These are phyloP conservation scores for Tortrix viridana DNA, from an alignment of 2,888 invertebrate species.

Conservation along the genomic window DNA sequence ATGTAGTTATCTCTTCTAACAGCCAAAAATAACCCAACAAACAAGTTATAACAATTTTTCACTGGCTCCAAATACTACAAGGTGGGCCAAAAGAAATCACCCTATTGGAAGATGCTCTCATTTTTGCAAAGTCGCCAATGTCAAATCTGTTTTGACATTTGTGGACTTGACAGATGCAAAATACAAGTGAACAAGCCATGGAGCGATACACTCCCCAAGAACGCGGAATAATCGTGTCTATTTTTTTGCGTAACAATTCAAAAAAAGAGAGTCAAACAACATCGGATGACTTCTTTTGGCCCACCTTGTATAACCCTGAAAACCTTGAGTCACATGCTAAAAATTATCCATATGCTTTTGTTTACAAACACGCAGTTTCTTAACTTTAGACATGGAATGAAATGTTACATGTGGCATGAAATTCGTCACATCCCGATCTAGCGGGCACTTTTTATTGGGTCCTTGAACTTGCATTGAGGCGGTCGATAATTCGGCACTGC, in stretches of 20 bases:
- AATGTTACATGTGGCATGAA: conserved; percentile 49
- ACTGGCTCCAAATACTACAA: conserved; percentile 24
- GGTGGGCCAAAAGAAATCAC: too few relatives aligned
- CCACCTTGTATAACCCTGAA: conserved; percentile 30
- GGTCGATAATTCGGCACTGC: conserved; percentile 76
- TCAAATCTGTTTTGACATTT: too few relatives aligned
- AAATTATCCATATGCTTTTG: conserved; percentile 39
- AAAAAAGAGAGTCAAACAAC: too few relatives aligned
- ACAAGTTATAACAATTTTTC: conserved; percentile 8
- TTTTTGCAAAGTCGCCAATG: too few relatives aligned
- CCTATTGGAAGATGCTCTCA: too few relatives aligned
- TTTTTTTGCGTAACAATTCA: too few relatives aligned
- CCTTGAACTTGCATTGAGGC: conserved; percentile 81
- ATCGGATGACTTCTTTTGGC: too few relatives aligned
- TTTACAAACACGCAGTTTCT: conserved; percentile 50
- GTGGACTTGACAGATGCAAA: too few relatives aligned
- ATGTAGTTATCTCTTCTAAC: conserved; percentile 7
- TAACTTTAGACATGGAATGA: conserved; percentile 47
- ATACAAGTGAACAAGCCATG: too few relatives aligned
- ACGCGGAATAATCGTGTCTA: too few relatives aligned
- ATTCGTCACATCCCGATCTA: conserved; percentile 61
- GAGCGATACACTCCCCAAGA: too few relatives aligned
- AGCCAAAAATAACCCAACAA: conserved; percentile 1
- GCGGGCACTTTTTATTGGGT: conserved; percentile 68
- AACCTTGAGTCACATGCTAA: conserved; percentile 39